Conservation (phyloP, 2,797 vertebrate genomes). For the Meda fulgida region DNA sequence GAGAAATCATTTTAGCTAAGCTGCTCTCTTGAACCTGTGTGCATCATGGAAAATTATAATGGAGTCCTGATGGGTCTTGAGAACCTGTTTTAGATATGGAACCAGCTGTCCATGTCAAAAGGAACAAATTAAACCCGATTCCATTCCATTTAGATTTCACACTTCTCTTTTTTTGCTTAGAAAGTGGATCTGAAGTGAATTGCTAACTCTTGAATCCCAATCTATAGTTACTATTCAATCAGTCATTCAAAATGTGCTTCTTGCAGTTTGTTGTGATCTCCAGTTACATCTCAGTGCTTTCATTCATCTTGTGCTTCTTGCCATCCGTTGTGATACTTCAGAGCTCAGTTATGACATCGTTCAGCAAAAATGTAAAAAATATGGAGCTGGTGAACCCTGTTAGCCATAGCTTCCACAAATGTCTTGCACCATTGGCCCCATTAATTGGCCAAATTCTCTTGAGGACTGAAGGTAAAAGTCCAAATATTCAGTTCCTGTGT, state of each 20-base stretch:
- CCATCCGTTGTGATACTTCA: neutral
- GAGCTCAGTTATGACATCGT: neutral
- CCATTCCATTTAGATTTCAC: neutral
- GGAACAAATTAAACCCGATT: neutral
- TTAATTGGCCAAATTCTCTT: conserved; percentile 25
- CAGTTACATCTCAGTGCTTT: neutral
- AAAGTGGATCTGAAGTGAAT: neutral
- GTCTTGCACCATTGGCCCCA: neutral
- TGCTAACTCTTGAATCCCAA: neutral
- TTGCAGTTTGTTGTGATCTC: conserved; percentile 7
- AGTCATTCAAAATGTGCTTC: neutral
- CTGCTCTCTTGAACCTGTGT: neutral
- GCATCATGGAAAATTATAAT: conserved; percentile 31
- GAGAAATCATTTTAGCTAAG: neutral
- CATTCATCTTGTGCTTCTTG: neutral
- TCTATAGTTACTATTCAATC: neutral
- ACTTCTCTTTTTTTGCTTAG: neutral
- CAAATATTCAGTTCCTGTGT: conserved; percentile 1
- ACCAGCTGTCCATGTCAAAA: neutral
- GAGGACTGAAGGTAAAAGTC: neutral
- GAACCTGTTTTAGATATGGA: neutral
- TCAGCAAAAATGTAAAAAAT: conserved; percentile 15
- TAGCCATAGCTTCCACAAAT: neutral
- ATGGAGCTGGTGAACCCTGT: conserved; percentile 2
- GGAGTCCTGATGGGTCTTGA: conserved; percentile 1